These are phyloP conservation scores for Colinus virginianus DNA, from an alignment of 2,113 vertebrate species.

Conservation along the genomic window DNA sequence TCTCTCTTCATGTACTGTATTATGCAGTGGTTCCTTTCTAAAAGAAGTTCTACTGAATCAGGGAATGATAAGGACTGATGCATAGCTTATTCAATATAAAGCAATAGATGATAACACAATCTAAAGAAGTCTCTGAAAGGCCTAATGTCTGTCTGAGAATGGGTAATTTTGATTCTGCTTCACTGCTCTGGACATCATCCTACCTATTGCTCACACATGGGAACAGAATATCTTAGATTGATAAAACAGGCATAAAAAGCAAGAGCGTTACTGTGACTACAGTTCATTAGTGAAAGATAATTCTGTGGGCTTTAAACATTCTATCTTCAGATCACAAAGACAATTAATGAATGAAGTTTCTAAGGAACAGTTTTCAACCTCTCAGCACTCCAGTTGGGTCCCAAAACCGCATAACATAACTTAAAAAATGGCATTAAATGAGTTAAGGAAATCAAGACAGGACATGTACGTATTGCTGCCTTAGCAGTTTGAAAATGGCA, in stretches of 20 bases:
- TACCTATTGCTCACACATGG: background rate
- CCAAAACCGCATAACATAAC: too few relatives aligned
- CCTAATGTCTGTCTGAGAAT: background rate
- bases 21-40: background rate
- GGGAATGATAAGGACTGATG: background rate
- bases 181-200: background rate
- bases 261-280: background rate
- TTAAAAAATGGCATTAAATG: background rate
- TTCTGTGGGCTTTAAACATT: background rate
- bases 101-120: background rate
- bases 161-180: background rate
- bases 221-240: background rate
- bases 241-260: background rate
- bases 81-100: background rate
- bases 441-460: background rate
- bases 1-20: background rate
- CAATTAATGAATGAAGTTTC: background rate
- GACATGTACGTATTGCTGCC: accelerated
- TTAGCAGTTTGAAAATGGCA: background rate
- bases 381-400: background rate
- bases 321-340: background rate
- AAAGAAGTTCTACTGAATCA: background rate
- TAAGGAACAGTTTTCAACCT: background rate
- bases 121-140: background rate
- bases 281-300: background rate